phyloP scores from a whole-genome alignment of 2,113 vertebrate species.

The Oreochromis spilurus region DNA sequence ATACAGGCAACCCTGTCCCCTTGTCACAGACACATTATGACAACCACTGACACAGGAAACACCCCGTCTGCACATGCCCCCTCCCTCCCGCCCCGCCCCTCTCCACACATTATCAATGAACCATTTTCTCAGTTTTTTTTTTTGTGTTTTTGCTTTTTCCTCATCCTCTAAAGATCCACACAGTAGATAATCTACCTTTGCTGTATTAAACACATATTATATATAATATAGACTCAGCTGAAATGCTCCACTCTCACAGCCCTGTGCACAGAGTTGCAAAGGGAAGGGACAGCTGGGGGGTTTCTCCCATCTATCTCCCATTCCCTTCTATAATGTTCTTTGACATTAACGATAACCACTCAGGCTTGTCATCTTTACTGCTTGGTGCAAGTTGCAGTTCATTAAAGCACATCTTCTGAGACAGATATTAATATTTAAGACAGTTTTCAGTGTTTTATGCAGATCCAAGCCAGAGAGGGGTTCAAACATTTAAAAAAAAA shows the following conservation, averaged over 20 bases:
- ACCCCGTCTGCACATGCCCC: conserved; percentile 45
- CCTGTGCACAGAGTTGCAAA: conserved; percentile 18
- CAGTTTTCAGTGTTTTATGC: background rate
- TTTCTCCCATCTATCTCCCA: background rate
- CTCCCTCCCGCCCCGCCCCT: background rate
- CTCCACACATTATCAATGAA: conserved; percentile 20
- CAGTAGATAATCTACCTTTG: conserved; percentile 64
- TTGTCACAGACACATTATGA: conserved; percentile 66
- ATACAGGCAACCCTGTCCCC: conserved; percentile 66
- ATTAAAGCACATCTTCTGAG: background rate
- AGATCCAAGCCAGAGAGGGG: background rate
- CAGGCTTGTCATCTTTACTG: background rate
- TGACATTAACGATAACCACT: background rate
- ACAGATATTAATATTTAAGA: background rate
- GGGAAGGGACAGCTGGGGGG: background rate
- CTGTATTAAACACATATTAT: conserved; percentile 59
- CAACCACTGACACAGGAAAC: conserved; percentile 64
- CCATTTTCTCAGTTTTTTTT: conserved; percentile 16
- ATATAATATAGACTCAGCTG: conserved; percentile 50
- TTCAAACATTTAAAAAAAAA: background rate
- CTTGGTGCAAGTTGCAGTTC: background rate
- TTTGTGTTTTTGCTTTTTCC: background rate
- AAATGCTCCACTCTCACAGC: conserved; percentile 40
- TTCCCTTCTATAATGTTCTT: background rate
- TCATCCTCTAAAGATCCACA: conserved; percentile 58